phyloP scores from a whole-genome alignment of 2,797 vertebrate species.

The Morelia viridis region DNA sequence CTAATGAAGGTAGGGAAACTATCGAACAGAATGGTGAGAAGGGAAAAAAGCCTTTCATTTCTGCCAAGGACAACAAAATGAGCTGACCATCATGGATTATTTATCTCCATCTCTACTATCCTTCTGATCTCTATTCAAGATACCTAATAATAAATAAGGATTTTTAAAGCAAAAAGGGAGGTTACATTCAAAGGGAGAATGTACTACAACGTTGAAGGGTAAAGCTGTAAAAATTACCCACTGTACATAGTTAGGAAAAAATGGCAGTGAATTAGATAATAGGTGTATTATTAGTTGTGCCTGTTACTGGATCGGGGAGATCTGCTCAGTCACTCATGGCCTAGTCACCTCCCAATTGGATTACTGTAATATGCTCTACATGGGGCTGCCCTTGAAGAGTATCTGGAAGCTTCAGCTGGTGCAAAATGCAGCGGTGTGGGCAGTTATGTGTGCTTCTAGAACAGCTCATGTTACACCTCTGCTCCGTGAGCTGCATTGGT shows the following conservation, averaged over 20 bases:
- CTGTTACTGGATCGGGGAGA: too few species aligned
- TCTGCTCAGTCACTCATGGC: too few species aligned
- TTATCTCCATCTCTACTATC: background rate
- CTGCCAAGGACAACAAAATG: background rate
- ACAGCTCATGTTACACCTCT: too few species aligned
- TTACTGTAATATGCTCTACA: too few species aligned
- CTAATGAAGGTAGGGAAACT: background rate
- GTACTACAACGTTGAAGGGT: background rate
- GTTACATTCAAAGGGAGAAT: background rate
- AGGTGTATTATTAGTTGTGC: background rate
- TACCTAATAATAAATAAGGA: background rate
- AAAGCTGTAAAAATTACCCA: background rate
- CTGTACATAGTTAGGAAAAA: background rate
- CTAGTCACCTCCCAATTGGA: too few species aligned
- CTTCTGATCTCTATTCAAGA: background rate
- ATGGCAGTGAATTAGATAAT: background rate
- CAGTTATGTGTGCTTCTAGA: too few species aligned
- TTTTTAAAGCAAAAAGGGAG: background rate
- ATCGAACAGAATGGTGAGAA: background rate
- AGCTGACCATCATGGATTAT: background rate
- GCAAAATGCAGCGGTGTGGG: too few species aligned
- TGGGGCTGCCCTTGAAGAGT: too few species aligned
- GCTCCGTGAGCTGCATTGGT: too few species aligned
- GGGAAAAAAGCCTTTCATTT: background rate
- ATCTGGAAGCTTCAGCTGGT: too few species aligned